Base-by-base conservation (phyloP, 2,888 invertebrate species). In the Oxycera nigricornis region DNA sequence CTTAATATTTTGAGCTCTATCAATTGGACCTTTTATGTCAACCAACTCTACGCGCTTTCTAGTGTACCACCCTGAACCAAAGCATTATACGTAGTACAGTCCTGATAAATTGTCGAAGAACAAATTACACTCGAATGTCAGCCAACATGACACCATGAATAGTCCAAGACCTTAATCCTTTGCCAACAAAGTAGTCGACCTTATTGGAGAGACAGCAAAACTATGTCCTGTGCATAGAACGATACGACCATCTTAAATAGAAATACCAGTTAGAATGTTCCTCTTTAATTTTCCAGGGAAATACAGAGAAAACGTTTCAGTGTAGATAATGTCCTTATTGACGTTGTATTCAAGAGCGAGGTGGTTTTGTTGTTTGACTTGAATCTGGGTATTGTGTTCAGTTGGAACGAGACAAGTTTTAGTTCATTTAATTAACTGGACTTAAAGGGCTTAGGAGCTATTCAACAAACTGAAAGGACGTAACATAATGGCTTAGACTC, bases 391-490 rank as follows among this genome's bases (percentile, higher is more conserved):
- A n/a, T 14, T 65, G 41, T 65, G 26, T 24, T 41, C 24, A 22
- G 67, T 68, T 26, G 20, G n/a, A 26, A 17, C 28, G 50, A 68
- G 67, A 68, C 67, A 68, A 68, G 50, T 50, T 68, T 50, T 28
- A 68, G 67, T 68, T 68, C 50, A 68, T 68, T 68, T 68, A 68
- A 68, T 68, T 68, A 68, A 68, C 67, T 30, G 67, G 67, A 68
- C 67, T 68, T 61, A 28, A 50, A 50, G 67, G 28, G 50, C 67
- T 68, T 68, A 50, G 46, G 67, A 68, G 50, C 50, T 68, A 46
- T 39, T 39, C 46, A 68, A 68, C 67, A 68, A 68, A 68, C 28
- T 41, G 46, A 50, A 68, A 68, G 35, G 50, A 46, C 67, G 30
- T 68, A 50, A 65, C 65, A 65, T 26, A 50, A 50, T 28, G 26